These are phyloP conservation scores for Sebastes goodei DNA, from an alignment of 2,797 vertebrate genomes.

Conservation along the genomic window DNA sequence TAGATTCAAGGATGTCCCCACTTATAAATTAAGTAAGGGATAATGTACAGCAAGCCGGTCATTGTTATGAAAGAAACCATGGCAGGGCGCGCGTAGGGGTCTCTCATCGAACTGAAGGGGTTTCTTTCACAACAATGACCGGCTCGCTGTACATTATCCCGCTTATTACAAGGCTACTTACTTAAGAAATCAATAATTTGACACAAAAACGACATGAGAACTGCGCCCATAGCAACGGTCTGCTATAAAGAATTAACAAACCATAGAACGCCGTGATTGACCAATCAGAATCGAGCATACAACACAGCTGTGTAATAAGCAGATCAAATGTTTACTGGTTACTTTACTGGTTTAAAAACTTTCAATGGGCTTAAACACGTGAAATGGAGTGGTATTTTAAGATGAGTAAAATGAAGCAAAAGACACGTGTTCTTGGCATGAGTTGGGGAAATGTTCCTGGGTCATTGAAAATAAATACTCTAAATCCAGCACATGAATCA, in stretches of 20 bases:
- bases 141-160: no score
- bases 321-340: background rate
- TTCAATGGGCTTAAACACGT: background rate
- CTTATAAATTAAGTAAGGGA: background rate
- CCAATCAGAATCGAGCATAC: no score
- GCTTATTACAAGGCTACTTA: no score
- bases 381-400: background rate
- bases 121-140: no score
- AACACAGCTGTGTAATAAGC: background rate
- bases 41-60: rapidly evolving
- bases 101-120: no score
- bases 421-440: background rate
- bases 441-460: background rate
- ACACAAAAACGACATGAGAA: no score
- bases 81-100: rapidly evolving
- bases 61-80: no score
- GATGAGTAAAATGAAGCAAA: background rate
- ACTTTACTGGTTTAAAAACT: background rate
- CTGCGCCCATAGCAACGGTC: no score
- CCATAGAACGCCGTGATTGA: no score
- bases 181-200: no score
- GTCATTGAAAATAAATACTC: background rate
- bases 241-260: no score
- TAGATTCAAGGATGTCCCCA: background rate
- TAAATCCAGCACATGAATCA: background rate